These are phyloP conservation scores for Oxyruncus cristatus DNA, from an alignment of 2,113 vertebrate genomes.

Conservation along the genomic window DNA sequence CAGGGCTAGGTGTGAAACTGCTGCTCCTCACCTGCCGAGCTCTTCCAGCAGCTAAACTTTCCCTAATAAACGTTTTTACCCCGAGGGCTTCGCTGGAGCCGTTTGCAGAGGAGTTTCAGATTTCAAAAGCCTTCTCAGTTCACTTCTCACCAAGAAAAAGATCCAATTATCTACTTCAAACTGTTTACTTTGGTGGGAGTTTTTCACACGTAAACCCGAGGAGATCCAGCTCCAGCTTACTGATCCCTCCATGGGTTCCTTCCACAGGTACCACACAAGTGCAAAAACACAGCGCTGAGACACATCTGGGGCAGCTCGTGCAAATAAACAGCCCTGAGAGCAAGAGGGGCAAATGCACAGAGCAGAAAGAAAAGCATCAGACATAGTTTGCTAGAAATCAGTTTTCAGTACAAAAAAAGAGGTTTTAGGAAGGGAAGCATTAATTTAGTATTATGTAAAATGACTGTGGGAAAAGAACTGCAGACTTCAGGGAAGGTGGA, in stretches of 20 bases:
- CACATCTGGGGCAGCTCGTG: background rate
- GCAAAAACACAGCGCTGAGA: background rate
- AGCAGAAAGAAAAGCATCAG: background rate
- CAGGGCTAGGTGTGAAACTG: background rate
- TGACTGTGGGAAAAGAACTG: background rate
- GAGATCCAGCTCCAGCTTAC: background rate
- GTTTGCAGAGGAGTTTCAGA: slow-evolving; percentile 13
- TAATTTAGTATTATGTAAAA: background rate
- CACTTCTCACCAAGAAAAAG: slow-evolving; percentile 11
- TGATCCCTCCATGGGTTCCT: background rate
- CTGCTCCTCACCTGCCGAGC: background rate
- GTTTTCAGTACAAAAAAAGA: background rate
- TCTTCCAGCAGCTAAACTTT: slow-evolving; percentile 29
- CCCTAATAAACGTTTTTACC: slow-evolving; percentile 19
- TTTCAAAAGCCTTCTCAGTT: slow-evolving; percentile 43
- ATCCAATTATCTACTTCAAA: slow-evolving; percentile 42
- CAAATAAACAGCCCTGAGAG: background rate
- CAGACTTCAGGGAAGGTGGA: background rate
- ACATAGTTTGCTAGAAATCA: background rate
- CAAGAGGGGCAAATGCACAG: background rate
- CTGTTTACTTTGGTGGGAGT: background rate
- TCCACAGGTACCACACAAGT: background rate
- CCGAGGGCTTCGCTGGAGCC: background rate
- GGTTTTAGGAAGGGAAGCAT: background rate
- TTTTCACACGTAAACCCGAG: background rate